Percentiles rank a stretch among this genome's conserved stretches.
Conservation (phyloP, 2,797 vertebrate genomes). For the Crenichthys baileyi region DNA sequence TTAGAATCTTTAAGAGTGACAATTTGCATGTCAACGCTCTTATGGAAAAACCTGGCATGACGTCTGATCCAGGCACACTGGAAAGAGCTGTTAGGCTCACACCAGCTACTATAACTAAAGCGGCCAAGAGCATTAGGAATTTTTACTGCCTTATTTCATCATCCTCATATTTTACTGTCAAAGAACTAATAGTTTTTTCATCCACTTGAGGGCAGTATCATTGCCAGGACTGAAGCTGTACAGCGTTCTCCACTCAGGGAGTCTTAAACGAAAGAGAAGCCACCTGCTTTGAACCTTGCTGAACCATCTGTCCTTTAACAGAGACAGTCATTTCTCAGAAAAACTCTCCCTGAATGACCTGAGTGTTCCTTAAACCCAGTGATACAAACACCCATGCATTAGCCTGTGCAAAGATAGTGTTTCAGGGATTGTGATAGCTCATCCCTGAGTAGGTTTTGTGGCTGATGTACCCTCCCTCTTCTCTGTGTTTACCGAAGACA, state of each 20-base stretch:
- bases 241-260: conserved; percentile 24
- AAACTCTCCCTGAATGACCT: conserved; percentile 66
- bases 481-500: conserved; percentile 66
- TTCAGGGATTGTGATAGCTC: conserved; percentile 75
- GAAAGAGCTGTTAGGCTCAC: conserved; percentile 65
- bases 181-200: conserved; percentile 20
- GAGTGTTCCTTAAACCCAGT: conserved; percentile 25
- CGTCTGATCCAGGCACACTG: conserved; percentile 47
- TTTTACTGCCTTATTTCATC: conserved; percentile 64
- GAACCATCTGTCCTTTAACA: conserved; percentile 34
- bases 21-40: conserved; percentile 68
- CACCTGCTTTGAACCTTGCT: conserved; percentile 29
- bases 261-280: conserved; percentile 33
- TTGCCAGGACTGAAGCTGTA: conserved; percentile 27
- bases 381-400: conserved; percentile 57
- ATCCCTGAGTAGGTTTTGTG: conserved; percentile 73
- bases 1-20: conserved; percentile 70
- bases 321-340: conserved; percentile 50
- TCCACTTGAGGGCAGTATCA: conserved; percentile 76
- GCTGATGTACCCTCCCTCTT: conserved; percentile 39
- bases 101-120: conserved; percentile 61
- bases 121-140: conserved; percentile 48
- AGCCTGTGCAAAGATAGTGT: conserved; percentile 68
- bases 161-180: conserved; percentile 49
- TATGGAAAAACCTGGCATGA: conserved; percentile 57